Percentiles rank a stretch among this genome's conserved stretches.
Evolutionary conservation across 2,113 vertebrate genomes (phyloP).

Genomic region (Thalassoma bifasciatum): DNA sequence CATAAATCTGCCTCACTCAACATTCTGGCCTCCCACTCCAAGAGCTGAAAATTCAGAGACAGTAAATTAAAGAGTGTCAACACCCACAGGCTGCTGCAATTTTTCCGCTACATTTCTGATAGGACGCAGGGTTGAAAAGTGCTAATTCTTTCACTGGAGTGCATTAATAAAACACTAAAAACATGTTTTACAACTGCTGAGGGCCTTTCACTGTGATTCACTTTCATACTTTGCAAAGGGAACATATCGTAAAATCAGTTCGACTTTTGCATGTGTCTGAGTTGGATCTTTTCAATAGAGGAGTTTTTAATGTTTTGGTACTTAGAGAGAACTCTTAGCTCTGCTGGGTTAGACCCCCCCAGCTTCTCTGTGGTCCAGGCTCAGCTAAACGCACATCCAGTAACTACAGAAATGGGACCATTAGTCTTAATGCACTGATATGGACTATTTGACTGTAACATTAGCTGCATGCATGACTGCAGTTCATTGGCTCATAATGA

Average conservation of each 20-base stretch:
- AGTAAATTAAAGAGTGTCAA: background rate
- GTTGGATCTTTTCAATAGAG: too few relatives aligned
- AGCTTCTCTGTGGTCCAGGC: too few relatives aligned
- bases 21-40: background rate
- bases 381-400: too few relatives aligned
- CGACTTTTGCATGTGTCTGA: background rate
- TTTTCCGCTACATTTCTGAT: background rate
- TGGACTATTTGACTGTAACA: too few relatives aligned
- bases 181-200: background rate
- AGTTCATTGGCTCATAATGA: too few relatives aligned
- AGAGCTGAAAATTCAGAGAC: background rate
- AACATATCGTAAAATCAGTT: background rate
- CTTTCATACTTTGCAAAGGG: background rate
- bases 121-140: background rate
- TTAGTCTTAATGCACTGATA: too few relatives aligned
- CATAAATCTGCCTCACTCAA: slow-evolving; percentile 12
- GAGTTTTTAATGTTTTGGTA: too few relatives aligned
- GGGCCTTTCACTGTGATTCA: background rate
- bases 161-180: background rate
- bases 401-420: too few relatives aligned
- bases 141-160: background rate
- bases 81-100: background rate
- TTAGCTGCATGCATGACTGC: too few relatives aligned
- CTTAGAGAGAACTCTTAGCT: too few relatives aligned
- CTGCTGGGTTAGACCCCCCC: too few relatives aligned